Base-by-base conservation (phyloP, 1,140 invertebrate genomes). In the Cydia fagiglandana region DNA sequence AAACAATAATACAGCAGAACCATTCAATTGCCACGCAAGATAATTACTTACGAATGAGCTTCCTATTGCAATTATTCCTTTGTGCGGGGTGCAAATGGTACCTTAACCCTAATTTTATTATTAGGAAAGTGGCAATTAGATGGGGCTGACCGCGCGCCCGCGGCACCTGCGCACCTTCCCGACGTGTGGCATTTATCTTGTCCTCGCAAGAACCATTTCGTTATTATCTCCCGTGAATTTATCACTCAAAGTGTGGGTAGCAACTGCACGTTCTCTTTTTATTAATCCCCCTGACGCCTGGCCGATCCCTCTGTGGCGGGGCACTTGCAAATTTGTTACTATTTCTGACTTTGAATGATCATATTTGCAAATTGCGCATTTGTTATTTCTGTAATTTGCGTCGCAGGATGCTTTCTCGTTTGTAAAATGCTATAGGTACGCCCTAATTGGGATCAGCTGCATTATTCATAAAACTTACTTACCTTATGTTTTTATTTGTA, bases 111-210 rank as follows among this genome's bases (percentile, higher is more conserved):
- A 45, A 70, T 70, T 70, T 70, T 45, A 45, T 70, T 70, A 70
- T 70, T 70, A 38, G 28, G 66, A 70, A 38, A 70, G 66, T 70
- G 66, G 66, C 66, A 70, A 70, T 70, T 70, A 70, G 66, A 34
- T 15, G 12, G 64, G 30, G 34, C 66, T 76, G 66, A 70, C 24
- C 77, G 34, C 64, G 38, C 53, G 53, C 53, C 53, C 47, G 7
- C 45, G 41, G 9, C 38, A 30, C 75, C 73, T 68, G 76, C 77
- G 76, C 76, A 50, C 66, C 70, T 68, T 50, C 73, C 73, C 64
- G 47, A 75, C 50, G 68, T 73, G 56, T 73, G 75, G 68, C 77
- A 78, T 82, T 77, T 77, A 78, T 78, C 79, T 81, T 81, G 34
- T 81, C 80, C 78, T 79, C 64, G 74, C 80, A 76, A 80, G 78